Base-by-base conservation (phyloP, 1,140 invertebrate genomes). In the Ectropis grisescens region DNA sequence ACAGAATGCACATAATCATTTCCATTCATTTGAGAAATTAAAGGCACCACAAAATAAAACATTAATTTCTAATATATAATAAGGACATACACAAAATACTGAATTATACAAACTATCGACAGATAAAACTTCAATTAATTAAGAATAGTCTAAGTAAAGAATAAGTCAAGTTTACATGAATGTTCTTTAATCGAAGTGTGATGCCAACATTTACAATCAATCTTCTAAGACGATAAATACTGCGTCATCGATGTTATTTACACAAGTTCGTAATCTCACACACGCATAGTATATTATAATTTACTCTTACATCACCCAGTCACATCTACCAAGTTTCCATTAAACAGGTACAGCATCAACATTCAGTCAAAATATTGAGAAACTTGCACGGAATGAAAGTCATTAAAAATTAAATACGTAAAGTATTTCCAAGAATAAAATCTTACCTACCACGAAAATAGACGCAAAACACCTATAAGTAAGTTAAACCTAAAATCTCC, bases 351-450 rank as follows among this genome's bases (percentile, higher is more conserved):
- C 62, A 66, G 51, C 56, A 57, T 58, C 48, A 64, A 46, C 62
- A 61, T 61, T 68, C 70, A 72, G 61, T 71, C 70, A 61, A 62
- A 41, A 65, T 48, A 52, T 45, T 57, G 58, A 69, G 57, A 64
- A 70, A 62, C 56, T 71, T 62, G 42, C 70, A 72, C 72, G 75
- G 75, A 81, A 81, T 81, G 75, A 72, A 81, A 70, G 51, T 57
- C 49, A 57, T 53, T 60, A 66, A 68, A n/a, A 62, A 58, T 70
- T 58, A 68, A 59, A 76, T 78, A 80, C 70, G 43, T 75, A 68
- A 71, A 71, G 75, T 80, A 80, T 49, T n/a, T 62, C 47, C 47
- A 71, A 70, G 60, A 58, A 69, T 53, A 68, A 56, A 51, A 54
- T 55, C 37, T 30, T 19, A 19, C 54, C 41, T 71, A 71, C 60